Evolutionary conservation across 2,888 invertebrate species (phyloP).

Genomic region (Pecten maximus): DNA sequence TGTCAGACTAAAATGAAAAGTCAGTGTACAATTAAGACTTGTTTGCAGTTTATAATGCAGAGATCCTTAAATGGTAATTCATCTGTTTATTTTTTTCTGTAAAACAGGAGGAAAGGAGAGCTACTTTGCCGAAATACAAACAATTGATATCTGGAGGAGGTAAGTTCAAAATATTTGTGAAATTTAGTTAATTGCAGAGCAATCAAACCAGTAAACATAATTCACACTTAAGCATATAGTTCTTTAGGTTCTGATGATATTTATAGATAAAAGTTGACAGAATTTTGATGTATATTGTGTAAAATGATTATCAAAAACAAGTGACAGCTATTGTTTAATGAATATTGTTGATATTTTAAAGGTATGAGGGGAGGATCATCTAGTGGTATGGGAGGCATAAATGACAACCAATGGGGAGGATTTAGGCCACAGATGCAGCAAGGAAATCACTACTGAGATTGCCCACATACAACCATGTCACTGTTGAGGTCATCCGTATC

Average conservation of each 20-base stretch:
- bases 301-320: too few species aligned
- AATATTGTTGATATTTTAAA: neutral
- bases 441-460: conserved; percentile 14
- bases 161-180: conserved; percentile 40
- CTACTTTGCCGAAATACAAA: conserved; percentile 67
- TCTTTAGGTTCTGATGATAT: too few species aligned
- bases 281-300: too few species aligned
- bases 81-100: conserved; percentile 38
- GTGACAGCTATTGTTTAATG: too few species aligned
- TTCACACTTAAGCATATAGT: too few species aligned
- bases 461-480: neutral
- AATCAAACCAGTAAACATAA: too few species aligned
- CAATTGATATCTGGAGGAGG: conserved; percentile 37
- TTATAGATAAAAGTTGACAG: too few species aligned
- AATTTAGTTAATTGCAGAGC: conserved; percentile 33
- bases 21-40: too few species aligned
- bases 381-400: neutral
- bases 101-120: conserved; percentile 70
- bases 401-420: conserved; percentile 22
- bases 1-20: too few species aligned
- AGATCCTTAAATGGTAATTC: neutral
- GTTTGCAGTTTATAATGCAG: too few species aligned
- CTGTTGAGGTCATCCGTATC: neutral
- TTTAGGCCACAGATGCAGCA: conserved; percentile 23
- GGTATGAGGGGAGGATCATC: conserved; percentile 16